Evolutionary conservation across 2,113 vertebrate species (phyloP), one percentile per base, ranked within the genome.

Genomic region (Noctilio leporinus): DNA sequence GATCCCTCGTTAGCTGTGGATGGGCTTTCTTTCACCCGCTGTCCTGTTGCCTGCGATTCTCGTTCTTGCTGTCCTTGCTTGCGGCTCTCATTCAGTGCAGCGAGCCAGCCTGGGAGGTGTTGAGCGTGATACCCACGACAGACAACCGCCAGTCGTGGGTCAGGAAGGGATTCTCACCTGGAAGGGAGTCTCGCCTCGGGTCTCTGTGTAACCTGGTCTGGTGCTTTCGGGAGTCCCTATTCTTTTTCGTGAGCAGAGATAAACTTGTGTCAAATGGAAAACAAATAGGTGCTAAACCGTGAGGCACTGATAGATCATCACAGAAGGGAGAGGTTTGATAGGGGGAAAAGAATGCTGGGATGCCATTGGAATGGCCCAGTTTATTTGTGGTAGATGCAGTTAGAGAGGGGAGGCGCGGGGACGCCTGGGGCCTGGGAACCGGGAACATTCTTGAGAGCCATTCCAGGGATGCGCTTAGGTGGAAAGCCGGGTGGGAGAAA

Each of bases 141-240:
- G 69, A 17, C 16, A 62, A 59, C 38, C 26, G 3, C 20, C 24
- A 5, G 14, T 57, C 9, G 3, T 47, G 65, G 73, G 57, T 62
- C 16, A 33, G 38, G 77, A 30, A 40, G 77, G 78, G 4, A 10
- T 43, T 43, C 49, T 82, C 20, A 6, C 67, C 15, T 22, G 30
- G 51, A 51, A 51, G 0, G 1, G 40, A 15, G n/a, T n/a, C n/a
- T n/a, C n/a, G n/a, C 22, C 77, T 11, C 30, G 78, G 22, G n/a
- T 90, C 83, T 28, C 2, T 5, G 0, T 2, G 0, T n/a, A 10
- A 45, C 38, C 20, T 22, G n/a, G 16, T 5, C 19, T 1, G 4
- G 38, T 43, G 47, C 35, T 80, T 57, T 35, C 9, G 0, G 30
- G 10, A 26, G 24, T 40, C 53, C 47, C 0, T 57, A 0, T 93